phyloP scores from a whole-genome alignment of 2,888 invertebrate species.

The Leptura quadrifasciata region DNA sequence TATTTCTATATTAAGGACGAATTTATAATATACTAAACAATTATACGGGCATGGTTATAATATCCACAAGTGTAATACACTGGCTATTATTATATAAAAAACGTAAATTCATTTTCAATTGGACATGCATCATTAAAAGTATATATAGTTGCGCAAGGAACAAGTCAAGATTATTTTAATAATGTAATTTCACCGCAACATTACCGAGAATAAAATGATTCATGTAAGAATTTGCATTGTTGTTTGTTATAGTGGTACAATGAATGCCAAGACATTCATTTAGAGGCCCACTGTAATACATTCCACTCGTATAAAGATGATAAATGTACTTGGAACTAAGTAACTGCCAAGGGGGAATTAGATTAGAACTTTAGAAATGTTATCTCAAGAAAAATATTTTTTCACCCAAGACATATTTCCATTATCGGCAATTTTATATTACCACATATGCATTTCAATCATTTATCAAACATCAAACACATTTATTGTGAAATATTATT shows the following conservation, averaged over 20 bases:
- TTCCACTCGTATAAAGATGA: background rate
- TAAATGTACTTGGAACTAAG: background rate
- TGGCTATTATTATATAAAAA: background rate
- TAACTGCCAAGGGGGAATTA: slow-evolving; percentile 12
- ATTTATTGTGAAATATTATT: no score
- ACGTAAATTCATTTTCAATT: background rate
- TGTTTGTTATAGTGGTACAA: slow-evolving; percentile 35
- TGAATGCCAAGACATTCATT: slow-evolving; percentile 42
- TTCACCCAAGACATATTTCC: no score
- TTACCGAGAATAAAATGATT: slow-evolving; percentile 48
- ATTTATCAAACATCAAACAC: no score
- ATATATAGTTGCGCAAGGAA: slow-evolving; percentile 21
- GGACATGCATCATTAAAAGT: background rate
- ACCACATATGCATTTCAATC: no score
- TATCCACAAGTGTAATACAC: background rate
- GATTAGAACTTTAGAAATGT: background rate
- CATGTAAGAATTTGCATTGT: slow-evolving; percentile 54
- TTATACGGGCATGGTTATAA: no score
- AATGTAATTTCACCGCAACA: slow-evolving; percentile 29
- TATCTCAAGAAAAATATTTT: background rate
- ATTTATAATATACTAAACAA: no score
- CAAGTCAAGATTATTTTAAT: slow-evolving; percentile 10
- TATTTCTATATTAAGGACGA: no score
- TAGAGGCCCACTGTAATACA: slow-evolving; percentile 25
- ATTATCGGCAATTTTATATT: no score